These are phyloP conservation scores for Thecocarcelia acutangulata DNA, from an alignment of 2,888 invertebrate genomes.

Conservation along the genomic window DNA sequence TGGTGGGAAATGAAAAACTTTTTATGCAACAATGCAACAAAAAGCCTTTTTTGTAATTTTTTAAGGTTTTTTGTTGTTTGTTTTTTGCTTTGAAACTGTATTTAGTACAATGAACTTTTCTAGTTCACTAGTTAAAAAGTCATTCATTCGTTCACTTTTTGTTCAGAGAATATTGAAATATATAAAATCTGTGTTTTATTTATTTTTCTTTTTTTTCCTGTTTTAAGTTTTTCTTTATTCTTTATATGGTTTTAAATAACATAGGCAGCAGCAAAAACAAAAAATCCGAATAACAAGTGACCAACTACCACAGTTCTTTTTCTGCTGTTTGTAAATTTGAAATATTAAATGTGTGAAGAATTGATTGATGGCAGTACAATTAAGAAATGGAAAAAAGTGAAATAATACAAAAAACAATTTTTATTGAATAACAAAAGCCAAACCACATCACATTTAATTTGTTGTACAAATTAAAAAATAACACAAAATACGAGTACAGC, in stretches of 20 bases:
- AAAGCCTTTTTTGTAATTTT: constrained; percentile 34
- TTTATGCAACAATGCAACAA: constrained; percentile 17
- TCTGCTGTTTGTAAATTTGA: not conserved
- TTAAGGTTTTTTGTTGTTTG: constrained; percentile 4
- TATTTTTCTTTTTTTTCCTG: not conserved
- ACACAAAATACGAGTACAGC: not conserved
- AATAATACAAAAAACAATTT: constrained; percentile 15
- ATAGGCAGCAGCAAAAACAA: not conserved
- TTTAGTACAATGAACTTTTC: constrained; percentile 65
- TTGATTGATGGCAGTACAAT: constrained; percentile 16
- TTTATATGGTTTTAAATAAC: constrained; percentile 1
- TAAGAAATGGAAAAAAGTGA: not conserved
- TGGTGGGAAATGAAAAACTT: constrained; percentile 35
- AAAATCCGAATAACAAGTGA: not conserved
- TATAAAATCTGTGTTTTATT: constrained; percentile 20
- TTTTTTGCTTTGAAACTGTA: constrained; percentile 40
- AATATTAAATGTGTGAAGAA: constrained; percentile 17
- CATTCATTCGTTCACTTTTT: constrained; percentile 39
- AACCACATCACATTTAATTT: constrained; percentile 21
- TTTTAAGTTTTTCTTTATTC: not conserved
- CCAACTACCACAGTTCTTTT: constrained; percentile 45
- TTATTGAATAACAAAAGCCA: constrained; percentile 28
- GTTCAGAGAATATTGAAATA: not conserved
- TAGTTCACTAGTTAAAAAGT: constrained; percentile 65
- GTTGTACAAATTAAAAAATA: constrained; percentile 19